A percentile compares a stretch with the other conserved stretches of the same genome.
These are phyloP conservation scores for Triplophysa tibetana DNA, from an alignment of 2,113 vertebrate species.

Conservation along the genomic window DNA sequence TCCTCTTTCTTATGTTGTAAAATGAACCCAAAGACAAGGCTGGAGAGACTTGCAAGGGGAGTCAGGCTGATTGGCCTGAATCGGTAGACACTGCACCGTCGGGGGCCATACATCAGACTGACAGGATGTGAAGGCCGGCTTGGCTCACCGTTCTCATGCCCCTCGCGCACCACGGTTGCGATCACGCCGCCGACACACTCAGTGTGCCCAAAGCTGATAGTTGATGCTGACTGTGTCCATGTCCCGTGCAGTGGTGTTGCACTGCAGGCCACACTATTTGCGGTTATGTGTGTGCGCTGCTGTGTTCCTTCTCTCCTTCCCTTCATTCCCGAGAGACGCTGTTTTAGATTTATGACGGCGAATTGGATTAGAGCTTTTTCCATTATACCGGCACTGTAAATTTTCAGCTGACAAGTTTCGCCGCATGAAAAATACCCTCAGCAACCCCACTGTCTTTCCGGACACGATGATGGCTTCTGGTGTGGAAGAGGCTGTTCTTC, in stretches of 20 bases:
- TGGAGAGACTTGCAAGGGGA: constrained; percentile 42
- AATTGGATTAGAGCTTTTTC: constrained; percentile 60
- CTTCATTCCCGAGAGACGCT: constrained; percentile 28
- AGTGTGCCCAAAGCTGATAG: constrained; percentile 24
- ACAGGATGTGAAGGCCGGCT: constrained; percentile 15
- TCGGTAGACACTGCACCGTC: constrained; percentile 44
- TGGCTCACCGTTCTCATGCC: constrained; percentile 13
- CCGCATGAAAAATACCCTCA: constrained; percentile 58
- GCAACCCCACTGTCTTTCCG: constrained; percentile 46
- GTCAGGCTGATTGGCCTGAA: constrained; percentile 59
- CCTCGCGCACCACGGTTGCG: constrained; percentile 10
- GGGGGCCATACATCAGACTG: constrained; percentile 50
- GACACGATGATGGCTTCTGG: constrained; percentile 34
- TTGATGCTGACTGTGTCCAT: not conserved
- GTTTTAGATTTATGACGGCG: constrained; percentile 55
- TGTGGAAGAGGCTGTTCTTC: constrained; percentile 39
- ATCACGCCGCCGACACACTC: not conserved
- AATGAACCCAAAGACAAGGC: constrained; percentile 21
- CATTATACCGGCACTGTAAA: constrained; percentile 62
- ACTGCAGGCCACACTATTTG: not conserved
- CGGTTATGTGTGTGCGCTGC: not conserved
- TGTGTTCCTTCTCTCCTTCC: not conserved
- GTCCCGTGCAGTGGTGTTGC: constrained; percentile 4
- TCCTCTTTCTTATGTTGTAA: not conserved
- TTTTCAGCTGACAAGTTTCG: constrained; percentile 58